Percentiles rank a stretch among this genome's conserved stretches.
Conservation (phyloP, 1,140 invertebrate species). For the Orius insidiosus region DNA sequence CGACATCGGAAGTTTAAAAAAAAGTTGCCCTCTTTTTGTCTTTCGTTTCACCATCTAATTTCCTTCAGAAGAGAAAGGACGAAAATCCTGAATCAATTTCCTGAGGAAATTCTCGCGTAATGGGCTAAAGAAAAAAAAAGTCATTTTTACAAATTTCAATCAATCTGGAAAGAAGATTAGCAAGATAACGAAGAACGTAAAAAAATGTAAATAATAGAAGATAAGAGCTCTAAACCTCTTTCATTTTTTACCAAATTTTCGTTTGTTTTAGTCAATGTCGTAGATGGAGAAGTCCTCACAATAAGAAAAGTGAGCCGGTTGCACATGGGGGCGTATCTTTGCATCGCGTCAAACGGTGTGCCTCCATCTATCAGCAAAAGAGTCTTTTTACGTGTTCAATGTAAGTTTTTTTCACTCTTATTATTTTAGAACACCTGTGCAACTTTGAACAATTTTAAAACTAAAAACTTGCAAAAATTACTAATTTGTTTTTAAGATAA, state of each 20-base stretch:
- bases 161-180: background rate
- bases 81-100: background rate
- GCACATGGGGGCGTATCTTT: constrained; percentile 79
- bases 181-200: background rate
- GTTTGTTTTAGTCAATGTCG: constrained; percentile 54
- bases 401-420: constrained; percentile 39
- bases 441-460: too few relatives aligned
- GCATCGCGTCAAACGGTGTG: constrained; percentile 72
- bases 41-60: too few relatives aligned
- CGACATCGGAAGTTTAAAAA: too few relatives aligned
- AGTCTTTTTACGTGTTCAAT: constrained; percentile 70
- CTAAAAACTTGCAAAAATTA: too few relatives aligned
- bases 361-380: constrained; percentile 76
- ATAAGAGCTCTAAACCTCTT: too few relatives aligned
- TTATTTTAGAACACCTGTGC: background rate
- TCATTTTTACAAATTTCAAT: too few relatives aligned
- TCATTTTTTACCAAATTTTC: constrained; percentile 11
- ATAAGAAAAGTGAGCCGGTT: constrained; percentile 74
- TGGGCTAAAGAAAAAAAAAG: background rate
- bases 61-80: too few relatives aligned
- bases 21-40: too few relatives aligned
- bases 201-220: too few relatives aligned
- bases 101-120: background rate
- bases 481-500: too few relatives aligned
- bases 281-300: constrained; percentile 66